phyloP scores from a whole-genome alignment of 2,113 vertebrate genomes.

The Crotalus helleri region DNA sequence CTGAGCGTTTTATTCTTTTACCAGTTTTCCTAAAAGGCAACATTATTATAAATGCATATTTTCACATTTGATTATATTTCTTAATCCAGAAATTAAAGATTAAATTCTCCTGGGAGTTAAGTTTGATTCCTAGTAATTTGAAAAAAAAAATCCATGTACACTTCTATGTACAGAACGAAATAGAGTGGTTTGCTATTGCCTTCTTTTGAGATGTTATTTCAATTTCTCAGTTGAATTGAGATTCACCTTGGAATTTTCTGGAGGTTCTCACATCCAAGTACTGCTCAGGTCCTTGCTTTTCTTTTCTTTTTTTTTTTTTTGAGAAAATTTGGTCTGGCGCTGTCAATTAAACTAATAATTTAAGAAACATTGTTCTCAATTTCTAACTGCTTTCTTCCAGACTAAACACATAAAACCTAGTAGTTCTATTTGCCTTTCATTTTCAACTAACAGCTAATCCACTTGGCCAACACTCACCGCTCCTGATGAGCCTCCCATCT shows the following conservation, averaged over 20 bases:
- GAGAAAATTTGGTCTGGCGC: neutral
- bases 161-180: neutral
- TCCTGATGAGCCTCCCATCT: slow-evolving; percentile 93
- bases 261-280: neutral
- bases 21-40: neutral
- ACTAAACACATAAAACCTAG: neutral
- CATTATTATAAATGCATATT: neutral
- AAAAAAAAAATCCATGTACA: neutral
- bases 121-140: neutral
- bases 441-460: neutral
- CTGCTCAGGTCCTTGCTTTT: neutral
- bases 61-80: neutral
- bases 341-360: neutral
- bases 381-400: neutral
- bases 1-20: neutral
- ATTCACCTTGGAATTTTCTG: neutral
- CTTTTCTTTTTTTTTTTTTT: neutral
- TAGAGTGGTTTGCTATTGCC: neutral
- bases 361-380: neutral
- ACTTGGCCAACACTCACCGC: slow-evolving; percentile 72
- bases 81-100: neutral
- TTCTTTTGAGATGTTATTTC: neutral
- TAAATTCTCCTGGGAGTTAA: no score
- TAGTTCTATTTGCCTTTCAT: neutral
- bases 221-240: neutral